Base-by-base conservation (phyloP, 2,113 vertebrate genomes). In the Sylvicapra grimmia region DNA sequence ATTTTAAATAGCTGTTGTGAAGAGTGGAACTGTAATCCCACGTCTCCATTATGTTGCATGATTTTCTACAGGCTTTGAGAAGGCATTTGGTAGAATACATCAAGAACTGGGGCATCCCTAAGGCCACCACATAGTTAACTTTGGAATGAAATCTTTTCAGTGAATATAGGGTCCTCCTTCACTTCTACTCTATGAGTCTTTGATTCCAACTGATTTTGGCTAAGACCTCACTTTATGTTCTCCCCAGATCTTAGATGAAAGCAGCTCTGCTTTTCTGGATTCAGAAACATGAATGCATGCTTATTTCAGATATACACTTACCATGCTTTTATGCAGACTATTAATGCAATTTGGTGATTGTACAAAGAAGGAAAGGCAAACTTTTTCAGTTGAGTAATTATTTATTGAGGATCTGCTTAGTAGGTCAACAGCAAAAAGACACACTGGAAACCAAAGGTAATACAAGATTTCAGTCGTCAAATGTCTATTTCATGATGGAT, bases 271-370 rank as follows among this genome's bases (percentile, higher is more conserved):
- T 87, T 8, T 15, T 79, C n/a, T 77, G 47, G 51, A 93, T n/a
- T 68, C 18, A 96, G 40, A 95, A 92, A 89, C 33, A 91, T 84
- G 54, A 89, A 49, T 68, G 15, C 16, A 93, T 83, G 79, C 59
- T 89, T 87, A 93, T 19, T 85, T 89, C 59, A 91, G 40, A 95
- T 61, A 93, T 65, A 18, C n/a, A 96, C 65, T 51, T 79, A 90
- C 40, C 36, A 11, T 54, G 36, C n/a, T 86, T 94, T 93, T 80
- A 12, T 65, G 53, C 40, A 97, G 61, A 33, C 59, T 97, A 31
- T 54, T 90, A 94, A 86, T 95, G 93, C 72, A 82, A 96, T 93
- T 93, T 97, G 85, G 31, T 97, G 84, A 89, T 61, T n/a, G 3
- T 44, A 58, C 18, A 40, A 51, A 59, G n/a, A 97, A 96, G 40